A percentile compares a stretch with the other conserved stretches of the same genome.
Evolutionary conservation across 2,113 vertebrate genomes (phyloP).

Genomic region (Rhinoderma darwinii): DNA sequence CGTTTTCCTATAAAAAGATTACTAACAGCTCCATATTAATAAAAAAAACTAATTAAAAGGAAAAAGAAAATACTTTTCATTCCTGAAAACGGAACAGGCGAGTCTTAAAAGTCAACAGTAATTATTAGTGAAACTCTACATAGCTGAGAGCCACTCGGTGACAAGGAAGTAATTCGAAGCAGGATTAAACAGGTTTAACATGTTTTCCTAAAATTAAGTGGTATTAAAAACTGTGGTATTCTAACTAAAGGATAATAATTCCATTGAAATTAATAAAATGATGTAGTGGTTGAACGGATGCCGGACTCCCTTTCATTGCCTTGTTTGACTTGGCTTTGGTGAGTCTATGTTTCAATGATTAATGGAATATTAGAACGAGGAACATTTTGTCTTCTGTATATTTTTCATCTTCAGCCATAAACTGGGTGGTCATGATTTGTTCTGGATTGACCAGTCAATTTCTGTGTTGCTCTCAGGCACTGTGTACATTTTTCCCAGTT

Average conservation of each 20-base stretch:
- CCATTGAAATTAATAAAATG: slow-evolving; percentile 29
- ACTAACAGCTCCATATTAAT: neutral
- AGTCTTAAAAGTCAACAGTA: neutral
- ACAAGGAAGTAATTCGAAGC: neutral
- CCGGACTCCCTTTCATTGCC: neutral
- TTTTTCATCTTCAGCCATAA: neutral
- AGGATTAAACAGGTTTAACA: slow-evolving; percentile 48
- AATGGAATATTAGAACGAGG: slow-evolving; percentile 9
- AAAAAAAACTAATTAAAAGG: neutral
- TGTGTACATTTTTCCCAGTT: too few species aligned
- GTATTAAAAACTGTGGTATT: neutral
- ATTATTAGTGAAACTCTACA: slow-evolving; percentile 10
- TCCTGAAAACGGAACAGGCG: neutral
- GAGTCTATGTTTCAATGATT: neutral
- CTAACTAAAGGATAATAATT: slow-evolving; percentile 13
- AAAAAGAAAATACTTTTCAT: slow-evolving; percentile 14
- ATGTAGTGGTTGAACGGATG: slow-evolving; percentile 14
- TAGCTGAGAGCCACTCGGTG: neutral
- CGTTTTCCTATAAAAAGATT: neutral
- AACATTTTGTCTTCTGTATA: slow-evolving; percentile 23
- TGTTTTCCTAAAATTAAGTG: slow-evolving; percentile 36
- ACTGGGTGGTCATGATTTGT: neutral
- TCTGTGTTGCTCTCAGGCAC: too few species aligned
- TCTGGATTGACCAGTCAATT: neutral
- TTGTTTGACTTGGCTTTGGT: slow-evolving; percentile 11